Evolutionary conservation across 2,113 vertebrate genomes (phyloP).

Genomic region (Diglossa brunneiventris): DNA sequence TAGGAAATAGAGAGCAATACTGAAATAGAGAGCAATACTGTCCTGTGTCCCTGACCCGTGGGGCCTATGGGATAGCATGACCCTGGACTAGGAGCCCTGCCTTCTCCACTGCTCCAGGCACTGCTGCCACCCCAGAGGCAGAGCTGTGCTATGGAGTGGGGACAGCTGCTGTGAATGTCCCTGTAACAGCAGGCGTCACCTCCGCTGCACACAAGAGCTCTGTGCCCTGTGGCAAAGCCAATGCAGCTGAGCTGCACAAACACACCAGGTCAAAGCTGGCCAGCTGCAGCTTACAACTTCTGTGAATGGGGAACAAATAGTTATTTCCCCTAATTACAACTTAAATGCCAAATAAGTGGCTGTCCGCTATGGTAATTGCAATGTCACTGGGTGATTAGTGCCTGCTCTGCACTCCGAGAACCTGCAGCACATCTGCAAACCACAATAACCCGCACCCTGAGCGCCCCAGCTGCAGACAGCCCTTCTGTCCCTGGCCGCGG

Average conservation of each 20-base stretch:
- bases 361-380: background rate
- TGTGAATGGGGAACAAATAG: background rate
- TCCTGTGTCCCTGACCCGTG: rapidly evolving
- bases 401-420: background rate
- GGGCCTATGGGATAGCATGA: background rate
- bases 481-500: background rate
- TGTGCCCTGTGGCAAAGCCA: conserved; percentile 38
- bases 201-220: background rate
- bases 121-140: background rate
- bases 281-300: background rate
- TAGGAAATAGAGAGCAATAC: background rate
- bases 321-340: conserved; percentile 7
- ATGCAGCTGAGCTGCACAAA: background rate
- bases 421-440: background rate
- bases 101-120: background rate
- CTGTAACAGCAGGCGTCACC: background rate
- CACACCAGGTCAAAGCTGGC: background rate
- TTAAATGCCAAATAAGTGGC: conserved; percentile 53
- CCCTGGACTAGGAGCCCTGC: rapidly evolving
- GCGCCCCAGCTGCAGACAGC: background rate
- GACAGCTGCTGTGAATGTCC: background rate
- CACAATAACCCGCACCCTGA: background rate
- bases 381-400: background rate
- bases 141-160: background rate
- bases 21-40: background rate